Evolutionary conservation across 2,113 vertebrate genomes (phyloP).

Genomic region (Fregetta grallaria): DNA sequence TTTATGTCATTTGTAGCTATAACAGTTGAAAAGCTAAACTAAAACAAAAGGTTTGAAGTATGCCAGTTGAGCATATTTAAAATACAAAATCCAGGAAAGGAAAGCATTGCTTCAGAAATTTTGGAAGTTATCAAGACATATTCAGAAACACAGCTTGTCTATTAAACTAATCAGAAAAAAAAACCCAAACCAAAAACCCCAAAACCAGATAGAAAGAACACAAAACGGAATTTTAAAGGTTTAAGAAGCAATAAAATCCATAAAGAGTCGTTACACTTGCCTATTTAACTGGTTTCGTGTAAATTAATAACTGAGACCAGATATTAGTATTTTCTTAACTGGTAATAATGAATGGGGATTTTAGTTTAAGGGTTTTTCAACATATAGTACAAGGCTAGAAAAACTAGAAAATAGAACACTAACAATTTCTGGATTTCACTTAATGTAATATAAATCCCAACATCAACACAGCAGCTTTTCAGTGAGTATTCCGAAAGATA

Average conservation of each 20-base stretch:
- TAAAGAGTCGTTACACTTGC: background rate
- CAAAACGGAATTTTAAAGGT: background rate
- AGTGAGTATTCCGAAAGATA: background rate
- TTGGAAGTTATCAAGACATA: background rate
- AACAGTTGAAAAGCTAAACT: background rate
- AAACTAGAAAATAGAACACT: background rate
- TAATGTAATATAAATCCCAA: background rate
- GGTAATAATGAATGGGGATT: background rate
- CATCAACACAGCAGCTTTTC: background rate
- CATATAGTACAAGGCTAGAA: background rate
- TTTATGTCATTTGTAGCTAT: background rate
- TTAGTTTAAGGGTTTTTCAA: background rate
- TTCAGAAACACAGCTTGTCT: background rate
- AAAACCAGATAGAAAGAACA: background rate
- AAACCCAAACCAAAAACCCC: background rate
- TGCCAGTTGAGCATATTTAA: background rate
- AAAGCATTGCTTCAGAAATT: background rate
- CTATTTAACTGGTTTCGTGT: background rate
- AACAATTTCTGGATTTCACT: background rate
- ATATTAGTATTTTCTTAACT: background rate
- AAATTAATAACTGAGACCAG: background rate
- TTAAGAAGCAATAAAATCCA: background rate
- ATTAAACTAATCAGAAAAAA: background rate
- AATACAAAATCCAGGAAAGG: background rate
- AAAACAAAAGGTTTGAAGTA: background rate